Evolutionary conservation across 2,888 invertebrate species (phyloP), one percentile per base, ranked within the genome.

Genomic region (Pemphredon lugubris): DNA sequence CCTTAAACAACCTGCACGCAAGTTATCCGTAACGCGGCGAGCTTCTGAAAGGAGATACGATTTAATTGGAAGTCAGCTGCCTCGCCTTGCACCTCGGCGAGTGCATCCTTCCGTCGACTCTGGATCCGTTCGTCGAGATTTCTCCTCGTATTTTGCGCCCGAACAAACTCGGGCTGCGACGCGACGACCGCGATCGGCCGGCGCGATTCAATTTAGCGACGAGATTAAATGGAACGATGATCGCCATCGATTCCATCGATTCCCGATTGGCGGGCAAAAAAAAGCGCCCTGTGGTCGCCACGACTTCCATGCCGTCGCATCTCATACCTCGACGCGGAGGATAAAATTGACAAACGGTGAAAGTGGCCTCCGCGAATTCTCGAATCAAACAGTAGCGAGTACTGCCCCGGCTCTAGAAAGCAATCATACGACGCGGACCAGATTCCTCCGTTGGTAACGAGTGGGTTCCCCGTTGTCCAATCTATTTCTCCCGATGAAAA

Each of bases 41-140:
- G 51, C 79, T 61, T 77, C 75, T 73, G 66, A 66, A 71, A 73
- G 75, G 68, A 75, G 73, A 65, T 68, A 75, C 75, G 51, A 72
- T 82, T 81, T 81, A 82, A 81, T 81, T 81, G 79, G 79, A 71
- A 70, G 63, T 73, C 75, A 30, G 71, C 54, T 66, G 72, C 77
- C 57, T 73, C 79, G 81, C 82, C 77, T 81, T 81, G 79, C 77
- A 79, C 79, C 73, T 70, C 48, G 64, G 30, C 47, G 26, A 40
- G 64, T 57, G 66, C 75, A 75, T 77, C 72, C 75, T 68, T 73
- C 65, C 34, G 45, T 39, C 32, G 23, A 37, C 20, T 60, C 11
- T 6, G 30, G 9, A 30, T 30, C 6, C 30, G 30, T n/a, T 39
- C 39, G 42, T 18, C 20, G 5, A 11, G 20, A 20, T 42, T 42